Base-by-base conservation (phyloP, 2,888 invertebrate species). In the Ophraella communa region DNA sequence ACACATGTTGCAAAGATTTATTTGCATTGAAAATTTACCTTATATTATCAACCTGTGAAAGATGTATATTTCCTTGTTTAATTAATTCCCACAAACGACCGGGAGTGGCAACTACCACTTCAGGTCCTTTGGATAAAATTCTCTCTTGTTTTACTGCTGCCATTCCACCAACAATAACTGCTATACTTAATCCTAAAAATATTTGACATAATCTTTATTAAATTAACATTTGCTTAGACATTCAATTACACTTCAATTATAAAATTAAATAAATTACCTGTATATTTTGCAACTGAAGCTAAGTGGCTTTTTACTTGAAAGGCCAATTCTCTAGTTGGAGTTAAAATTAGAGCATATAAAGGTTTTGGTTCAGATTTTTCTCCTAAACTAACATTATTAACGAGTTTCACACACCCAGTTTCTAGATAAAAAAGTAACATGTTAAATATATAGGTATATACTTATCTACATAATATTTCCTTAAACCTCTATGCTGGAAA, bases 61-160 rank as follows among this genome's bases (percentile, higher is more conserved):
- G 83, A 83, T 94, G 94, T 4, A 85, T 82, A 77, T 94, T 90
- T 0, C 92, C 95, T 77, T 91, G 88, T 67, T 89, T 85, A 44
- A 96, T 86, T 11, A 99, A 85, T 82, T 98, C 96, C 98, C 98
- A 99, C 24, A 99, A 85, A 10, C 99, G 85, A 0, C 99, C 99
- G 0, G 99, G 98, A 0, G 99, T 99, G 1, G 96, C 98, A 33
- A 99, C 95, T 1, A 99, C 91, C 67, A 99, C 91, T 81, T 99
- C 96, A 0, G 99, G 98, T 21, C 89, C 88, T 65, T 88, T 88
- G 1, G 84, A 87, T 14, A 98, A 84, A 56, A 98, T 83, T 64
- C 99, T 85, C 80, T 94, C 92, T 80, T 99, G 99, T 78, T 98
- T 99, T 59, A 96, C 95, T 0, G 90, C 85, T 0, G 98, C 91